Base-by-base conservation (phyloP, 1,140 invertebrate species). In the Mylabris phalerata region DNA sequence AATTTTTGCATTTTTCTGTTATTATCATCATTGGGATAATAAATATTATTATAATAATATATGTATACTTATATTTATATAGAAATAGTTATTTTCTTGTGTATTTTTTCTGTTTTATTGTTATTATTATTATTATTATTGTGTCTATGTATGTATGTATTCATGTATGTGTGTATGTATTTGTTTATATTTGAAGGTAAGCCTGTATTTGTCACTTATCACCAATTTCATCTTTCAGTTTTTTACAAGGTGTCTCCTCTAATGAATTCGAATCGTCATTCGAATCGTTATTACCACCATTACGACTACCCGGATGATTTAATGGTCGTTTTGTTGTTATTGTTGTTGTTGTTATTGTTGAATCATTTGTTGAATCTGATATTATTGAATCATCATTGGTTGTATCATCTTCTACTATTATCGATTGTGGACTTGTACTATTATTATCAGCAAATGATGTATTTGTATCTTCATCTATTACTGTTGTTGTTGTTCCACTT, bases 361-460 rank as follows among this genome's bases (percentile, higher is more conserved):
- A 72, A 52, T 73, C 72, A 55, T 73, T 73, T 26, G 68, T 73
- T 19, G 70, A 72, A 55, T 73, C 74, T 11, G 67, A 70, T 10
- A 68, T 67, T 51, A 67, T 68, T 47, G 66, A 68, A 50, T 74
- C 71, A 57, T 72, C 19, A 19, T 19, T 19, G 19, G 19, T 73
- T 49, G 71, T 73, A 50, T 72, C 71, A 42, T 71, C 70, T 47
- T 71, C 63, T 45, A 71, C 67, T 10, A 19, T 19, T 19, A 19
- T 19, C 19, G 67, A 63, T 26, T 70, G 68, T 69, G 85, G 84
- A 71, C 85, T 19, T 19, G 19, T 70, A 26, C 83, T 86, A 32
- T 32, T 32, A 68, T 87, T 85, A 70, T 88, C 85, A 46, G 84
- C 85, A 73, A 84, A 86, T 9, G 84, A 86, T 56, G 84, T 84